Conservation (phyloP, 2,797 vertebrate genomes). For the Lagodon rhomboides region DNA sequence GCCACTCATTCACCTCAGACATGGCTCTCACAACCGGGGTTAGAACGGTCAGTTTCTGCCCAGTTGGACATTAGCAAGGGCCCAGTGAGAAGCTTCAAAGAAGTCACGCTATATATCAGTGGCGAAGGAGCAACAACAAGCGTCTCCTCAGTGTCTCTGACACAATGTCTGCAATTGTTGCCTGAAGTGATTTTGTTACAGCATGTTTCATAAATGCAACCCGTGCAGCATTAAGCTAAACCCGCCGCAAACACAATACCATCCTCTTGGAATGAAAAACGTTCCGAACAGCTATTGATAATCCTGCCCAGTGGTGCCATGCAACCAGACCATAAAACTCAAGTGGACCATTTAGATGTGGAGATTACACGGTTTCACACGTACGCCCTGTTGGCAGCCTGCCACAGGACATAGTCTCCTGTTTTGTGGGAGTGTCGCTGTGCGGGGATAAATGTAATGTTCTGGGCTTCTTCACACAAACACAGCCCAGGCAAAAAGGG, state of each 20-base stretch:
- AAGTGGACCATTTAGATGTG: constrained; percentile 54
- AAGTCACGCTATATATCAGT: background rate
- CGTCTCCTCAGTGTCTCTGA: constrained; percentile 20
- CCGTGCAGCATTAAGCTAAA: background rate
- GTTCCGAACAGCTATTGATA: constrained; percentile 35
- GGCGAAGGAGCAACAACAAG: constrained; percentile 31
- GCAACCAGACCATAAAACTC: constrained; percentile 43
- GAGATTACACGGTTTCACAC: constrained; percentile 58
- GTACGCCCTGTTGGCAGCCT: constrained; percentile 58
- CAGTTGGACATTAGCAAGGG: constrained; percentile 61
- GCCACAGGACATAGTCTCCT: constrained; percentile 64
- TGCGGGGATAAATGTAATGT: constrained; percentile 57
- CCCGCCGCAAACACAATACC: constrained; percentile 18
- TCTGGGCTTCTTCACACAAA: constrained; percentile 46
- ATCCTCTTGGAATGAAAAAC: constrained; percentile 6
- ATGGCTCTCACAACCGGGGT: constrained; percentile 13
- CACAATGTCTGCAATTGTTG: constrained; percentile 28
- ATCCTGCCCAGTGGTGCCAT: constrained; percentile 24
- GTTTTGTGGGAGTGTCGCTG: constrained; percentile 35
- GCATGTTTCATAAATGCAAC: constrained; percentile 18
- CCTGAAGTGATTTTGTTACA: constrained; percentile 10
- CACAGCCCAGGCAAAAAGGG: constrained; percentile 10
- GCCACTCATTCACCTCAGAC: constrained; percentile 63
- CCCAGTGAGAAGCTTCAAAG: constrained; percentile 36
- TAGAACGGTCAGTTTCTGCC: constrained; percentile 34